phyloP scores from a whole-genome alignment of 2,113 vertebrate genomes.

The Oncorhynchus masou region DNA sequence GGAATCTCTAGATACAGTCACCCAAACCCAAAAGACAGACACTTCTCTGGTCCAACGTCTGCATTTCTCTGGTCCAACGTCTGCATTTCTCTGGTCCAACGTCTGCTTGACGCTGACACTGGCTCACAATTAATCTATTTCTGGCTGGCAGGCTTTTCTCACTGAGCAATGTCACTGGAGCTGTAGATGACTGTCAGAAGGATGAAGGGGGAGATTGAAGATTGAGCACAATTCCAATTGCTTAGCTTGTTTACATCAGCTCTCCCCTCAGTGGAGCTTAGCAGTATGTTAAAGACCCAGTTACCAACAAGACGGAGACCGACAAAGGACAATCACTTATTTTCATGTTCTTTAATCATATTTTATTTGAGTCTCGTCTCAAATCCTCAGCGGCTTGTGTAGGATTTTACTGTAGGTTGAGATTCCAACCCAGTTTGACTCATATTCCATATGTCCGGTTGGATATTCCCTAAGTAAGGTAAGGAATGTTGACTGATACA shows the following conservation, averaged over 20 bases:
- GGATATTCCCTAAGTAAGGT: slow-evolving; percentile 5
- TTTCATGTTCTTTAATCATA: slow-evolving; percentile 29
- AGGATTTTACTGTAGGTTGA: slow-evolving; percentile 47
- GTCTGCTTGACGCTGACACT: slow-evolving; percentile 52
- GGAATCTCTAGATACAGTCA: slow-evolving; percentile 27
- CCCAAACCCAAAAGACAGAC: slow-evolving; percentile 42
- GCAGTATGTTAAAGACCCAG: slow-evolving; percentile 51
- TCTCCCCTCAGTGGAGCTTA: slow-evolving; percentile 35
- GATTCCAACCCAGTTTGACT: slow-evolving; percentile 23
- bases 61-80: slow-evolving; percentile 27
- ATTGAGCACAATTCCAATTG: slow-evolving; percentile 49
- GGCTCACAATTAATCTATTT: slow-evolving; percentile 60
- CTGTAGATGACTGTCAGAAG: slow-evolving; percentile 57
- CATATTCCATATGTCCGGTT: slow-evolving; percentile 12
- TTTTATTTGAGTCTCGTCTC: slow-evolving; percentile 45
- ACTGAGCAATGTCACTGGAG: slow-evolving; percentile 40
- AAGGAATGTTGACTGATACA: slow-evolving; percentile 14
- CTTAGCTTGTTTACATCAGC: slow-evolving; percentile 54
- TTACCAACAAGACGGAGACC: slow-evolving; percentile 47
- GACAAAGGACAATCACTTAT: slow-evolving; percentile 17
- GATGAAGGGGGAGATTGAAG: slow-evolving; percentile 59
- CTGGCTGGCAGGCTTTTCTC: slow-evolving; percentile 55
- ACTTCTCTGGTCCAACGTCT: slow-evolving; percentile 37
- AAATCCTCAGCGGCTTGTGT: slow-evolving; percentile 20
- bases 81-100: slow-evolving; percentile 31